Evolutionary conservation across 2,113 vertebrate genomes (phyloP).

Genomic region (Sylvia atricapilla): DNA sequence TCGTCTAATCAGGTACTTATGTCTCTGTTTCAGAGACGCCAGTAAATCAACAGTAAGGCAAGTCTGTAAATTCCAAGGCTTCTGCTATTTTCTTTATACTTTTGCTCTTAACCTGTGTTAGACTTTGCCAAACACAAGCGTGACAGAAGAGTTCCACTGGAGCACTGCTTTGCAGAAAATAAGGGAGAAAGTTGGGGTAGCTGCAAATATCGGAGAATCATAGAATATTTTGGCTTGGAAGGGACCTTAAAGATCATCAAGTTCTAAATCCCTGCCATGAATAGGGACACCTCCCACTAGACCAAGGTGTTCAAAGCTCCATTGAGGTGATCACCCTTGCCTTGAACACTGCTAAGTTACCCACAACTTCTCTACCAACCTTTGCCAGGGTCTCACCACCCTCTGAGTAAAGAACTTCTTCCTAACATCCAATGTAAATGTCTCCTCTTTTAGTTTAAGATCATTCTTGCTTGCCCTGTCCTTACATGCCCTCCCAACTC

Average conservation of each 20-base stretch:
- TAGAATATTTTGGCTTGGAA: neutral
- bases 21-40: neutral
- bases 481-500: neutral
- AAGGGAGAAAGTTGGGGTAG: neutral
- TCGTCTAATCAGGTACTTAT: neutral
- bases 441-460: neutral
- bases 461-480: neutral
- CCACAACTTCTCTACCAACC: neutral
- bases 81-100: neutral
- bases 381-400: neutral
- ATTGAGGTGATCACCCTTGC: neutral
- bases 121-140: neutral
- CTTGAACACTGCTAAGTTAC: neutral
- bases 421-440: neutral
- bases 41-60: neutral
- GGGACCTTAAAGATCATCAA: neutral
- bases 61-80: neutral
- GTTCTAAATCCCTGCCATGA: neutral
- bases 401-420: neutral
- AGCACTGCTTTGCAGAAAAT: neutral
- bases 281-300: neutral
- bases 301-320: neutral
- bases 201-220: neutral
- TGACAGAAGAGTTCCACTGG: neutral
- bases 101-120: neutral